Base-by-base conservation (phyloP, 2,113 vertebrate genomes). In the Perca fluviatilis region DNA sequence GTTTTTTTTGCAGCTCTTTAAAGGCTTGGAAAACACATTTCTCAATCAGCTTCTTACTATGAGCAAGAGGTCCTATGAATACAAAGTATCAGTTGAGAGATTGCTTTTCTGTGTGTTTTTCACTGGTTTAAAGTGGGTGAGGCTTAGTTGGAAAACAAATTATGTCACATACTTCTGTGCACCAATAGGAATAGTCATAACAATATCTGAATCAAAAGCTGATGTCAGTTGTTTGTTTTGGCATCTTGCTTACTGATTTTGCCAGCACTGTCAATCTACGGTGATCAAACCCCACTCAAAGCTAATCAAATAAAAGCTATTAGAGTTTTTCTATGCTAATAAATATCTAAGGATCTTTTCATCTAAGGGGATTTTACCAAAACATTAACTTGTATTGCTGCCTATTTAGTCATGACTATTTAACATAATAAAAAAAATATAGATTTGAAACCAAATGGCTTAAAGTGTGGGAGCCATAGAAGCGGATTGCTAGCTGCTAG, bases 1-100 rank as follows among this genome's bases (percentile, higher is more conserved):
- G 51, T 51, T 36, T 6, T 62, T 47, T 58, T 50, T n/a, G 11
- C 15, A 54, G 47, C 63, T 40, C 30, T 58, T 74, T 43, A 66
- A 76, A 74, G 30, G 6, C 49, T 30, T 4, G 21, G 2, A 36
- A 43, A 77, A 72, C 25, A 72, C 0, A 46, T 78, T 78, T 67
- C 9, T 66, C 18, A 51, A 66, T 78, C 33, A 72, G 60, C 50
- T 6, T 49, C 21, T 69, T 23, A 40, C 25, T 64, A 11, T 21
- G 43, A 71, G 50, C 43, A 16, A 65, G 30, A 13, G 54, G 18
- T 4, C 21, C 6, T 15, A 4, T 40, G 27, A 73, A 49, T 3
- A 49, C 19, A 53, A n/a, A 23, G 19, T 50, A 51, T 79, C 19
- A 74, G 18, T 54, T 54, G n/a, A 36, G 6, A 58, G 58, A 53